A percentile compares a stretch with the other conserved stretches of the same genome.
Conservation (phyloP, 2,797 vertebrate genomes). For the Lepus oiostolus region DNA sequence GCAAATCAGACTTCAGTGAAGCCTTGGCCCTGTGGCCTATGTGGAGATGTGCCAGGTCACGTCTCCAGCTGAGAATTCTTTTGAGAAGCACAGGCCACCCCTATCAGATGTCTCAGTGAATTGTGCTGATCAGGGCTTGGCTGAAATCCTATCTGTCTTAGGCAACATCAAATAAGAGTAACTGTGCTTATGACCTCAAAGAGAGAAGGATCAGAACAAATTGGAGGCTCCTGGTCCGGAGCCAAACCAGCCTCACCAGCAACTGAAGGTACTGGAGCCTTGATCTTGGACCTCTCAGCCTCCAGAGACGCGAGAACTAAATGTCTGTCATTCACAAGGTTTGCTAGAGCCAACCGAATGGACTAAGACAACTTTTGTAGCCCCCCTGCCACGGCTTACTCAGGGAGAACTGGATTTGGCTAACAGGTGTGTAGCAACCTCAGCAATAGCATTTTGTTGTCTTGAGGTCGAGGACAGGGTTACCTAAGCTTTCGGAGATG, state of each 20-base stretch:
- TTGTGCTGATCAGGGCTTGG: not conserved
- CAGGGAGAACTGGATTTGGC: not conserved
- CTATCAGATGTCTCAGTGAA: not conserved
- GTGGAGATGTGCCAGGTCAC: not conserved
- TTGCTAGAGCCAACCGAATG: not conserved
- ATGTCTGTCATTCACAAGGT: not conserved
- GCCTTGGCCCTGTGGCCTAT: not conserved
- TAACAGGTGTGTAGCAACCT: not conserved
- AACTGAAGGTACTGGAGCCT: not conserved
- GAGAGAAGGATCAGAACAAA: not conserved
- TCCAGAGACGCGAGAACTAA: not conserved
- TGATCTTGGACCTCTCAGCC: not conserved
- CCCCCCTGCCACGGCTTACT: not conserved
- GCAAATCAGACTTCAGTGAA: not conserved
- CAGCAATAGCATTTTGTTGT: not conserved
- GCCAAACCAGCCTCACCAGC: not conserved
- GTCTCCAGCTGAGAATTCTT: not conserved
- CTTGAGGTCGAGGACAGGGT: not conserved
- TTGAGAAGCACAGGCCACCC: not conserved
- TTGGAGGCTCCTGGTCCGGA: not conserved
- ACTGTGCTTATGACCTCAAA: not conserved
- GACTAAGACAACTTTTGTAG: not conserved
- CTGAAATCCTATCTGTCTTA: constrained; percentile 27
- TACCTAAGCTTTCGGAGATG: not conserved
- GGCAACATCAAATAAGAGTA: not conserved